phyloP scores from a whole-genome alignment of 2,113 vertebrate species.

The Lichenostomus cassidix region DNA sequence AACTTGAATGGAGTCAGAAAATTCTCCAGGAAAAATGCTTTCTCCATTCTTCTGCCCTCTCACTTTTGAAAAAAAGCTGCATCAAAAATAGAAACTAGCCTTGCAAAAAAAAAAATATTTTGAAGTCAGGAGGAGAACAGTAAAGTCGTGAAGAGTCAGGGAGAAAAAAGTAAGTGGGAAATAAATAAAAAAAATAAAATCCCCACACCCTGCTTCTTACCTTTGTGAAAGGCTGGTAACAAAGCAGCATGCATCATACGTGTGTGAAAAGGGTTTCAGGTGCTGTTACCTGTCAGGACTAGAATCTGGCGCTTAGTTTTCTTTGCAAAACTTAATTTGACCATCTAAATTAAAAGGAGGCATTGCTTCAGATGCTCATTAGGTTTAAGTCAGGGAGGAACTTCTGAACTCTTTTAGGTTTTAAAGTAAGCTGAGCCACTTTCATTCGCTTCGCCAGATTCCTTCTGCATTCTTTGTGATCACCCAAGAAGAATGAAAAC shows the following conservation, averaged over 20 bases:
- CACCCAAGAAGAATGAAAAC: conserved; percentile 36
- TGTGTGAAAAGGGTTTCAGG: not conserved
- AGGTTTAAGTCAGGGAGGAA: conserved; percentile 4
- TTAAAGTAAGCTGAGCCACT: not conserved
- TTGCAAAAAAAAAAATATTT: not conserved
- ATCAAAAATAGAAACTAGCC: not conserved
- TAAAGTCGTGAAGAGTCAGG: not conserved
- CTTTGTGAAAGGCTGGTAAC: not conserved
- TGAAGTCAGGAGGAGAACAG: not conserved
- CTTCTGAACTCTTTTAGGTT: not conserved
- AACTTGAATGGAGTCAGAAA: not conserved
- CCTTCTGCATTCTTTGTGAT: conserved; percentile 57
- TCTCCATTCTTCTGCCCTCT: not conserved
- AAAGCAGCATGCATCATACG: not conserved
- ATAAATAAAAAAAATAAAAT: not conserved
- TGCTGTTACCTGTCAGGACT: conserved; percentile 18
- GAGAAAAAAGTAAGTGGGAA: not conserved
- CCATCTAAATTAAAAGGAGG: conserved; percentile 33
- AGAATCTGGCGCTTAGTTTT: not conserved
- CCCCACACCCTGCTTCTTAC: not conserved
- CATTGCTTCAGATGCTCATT: conserved; percentile 18
- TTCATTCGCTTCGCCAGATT: conserved; percentile 31
- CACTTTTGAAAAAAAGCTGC: not conserved
- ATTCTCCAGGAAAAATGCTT: not conserved
- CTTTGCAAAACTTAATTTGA: not conserved